Base-by-base conservation (phyloP, 2,888 invertebrate species). In the Poecilobothrus nobilitatus region DNA sequence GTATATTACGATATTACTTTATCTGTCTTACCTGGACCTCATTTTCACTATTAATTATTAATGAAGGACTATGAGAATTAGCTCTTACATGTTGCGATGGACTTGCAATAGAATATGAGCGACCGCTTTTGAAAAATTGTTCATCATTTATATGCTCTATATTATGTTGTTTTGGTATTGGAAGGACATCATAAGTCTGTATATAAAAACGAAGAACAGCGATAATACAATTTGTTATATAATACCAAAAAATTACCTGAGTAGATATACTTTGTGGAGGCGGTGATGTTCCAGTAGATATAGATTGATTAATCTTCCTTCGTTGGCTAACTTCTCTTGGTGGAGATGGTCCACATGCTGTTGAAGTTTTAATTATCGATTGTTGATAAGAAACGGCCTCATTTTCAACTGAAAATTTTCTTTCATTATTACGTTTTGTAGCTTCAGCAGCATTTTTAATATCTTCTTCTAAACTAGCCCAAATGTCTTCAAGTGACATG, bases 181-280 rank as follows among this genome's bases (percentile, higher is more conserved):
- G 78, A 21, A 82, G 70, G 61, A 78, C 78, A 68, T 87, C 87
- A 72, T 86, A 86, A 8, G 87, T 87, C 87, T 87, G 79, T 79
- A 18, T 44, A 44, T 18, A 9, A n/a, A 53, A 53, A 15, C 6
- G 3, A 74, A 68, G 22, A 66, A 27, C 65, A 69, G 67, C 34
- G 21, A 68, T n/a, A n/a, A n/a, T 66, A 64, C n/a, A n/a, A 71
- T 71, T 34, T 21, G 20, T 53, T 1, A 18, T 37, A 63, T 61
- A 62, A 22, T 4, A 27, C 5, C 5, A 27, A 65, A 12, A 63
- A 8, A n/a, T 12, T 80, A 90, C 91, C 87, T 94, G 94, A 33
- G 94, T 94, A 34, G 93, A 91, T 76, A 91, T 92, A 78, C 84
- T 91, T 80, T 94, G 94, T 3, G 94, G 93, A 44, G 92, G 91